Conservation (phyloP, 2,797 vertebrate species). For the Kryptopterus vitreolus region DNA sequence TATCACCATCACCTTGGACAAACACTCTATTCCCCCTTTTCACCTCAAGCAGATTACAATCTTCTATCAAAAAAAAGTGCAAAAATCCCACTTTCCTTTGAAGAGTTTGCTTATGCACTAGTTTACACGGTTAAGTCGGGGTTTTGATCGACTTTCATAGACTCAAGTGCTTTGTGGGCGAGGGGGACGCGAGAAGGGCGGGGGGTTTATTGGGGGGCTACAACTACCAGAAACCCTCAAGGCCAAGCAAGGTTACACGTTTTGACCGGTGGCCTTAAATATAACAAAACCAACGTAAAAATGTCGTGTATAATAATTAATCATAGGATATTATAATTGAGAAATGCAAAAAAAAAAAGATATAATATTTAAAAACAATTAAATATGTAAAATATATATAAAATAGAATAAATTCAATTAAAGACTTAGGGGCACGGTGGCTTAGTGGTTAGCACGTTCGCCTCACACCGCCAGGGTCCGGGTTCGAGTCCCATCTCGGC, state of each 20-base stretch:
- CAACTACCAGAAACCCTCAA: conserved; percentile 55
- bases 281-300: not conserved
- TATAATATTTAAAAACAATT: no score
- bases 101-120: conserved; percentile 72
- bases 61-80: conserved; percentile 61
- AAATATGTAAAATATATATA: no score
- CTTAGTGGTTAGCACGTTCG: no score
- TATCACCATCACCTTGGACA: conserved; percentile 68
- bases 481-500: no score
- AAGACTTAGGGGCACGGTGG: no score
- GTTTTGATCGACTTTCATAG: conserved; percentile 70
- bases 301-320: no score
- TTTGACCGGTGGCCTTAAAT: not conserved
- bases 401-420: no score
- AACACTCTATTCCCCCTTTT: conserved; percentile 59
- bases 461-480: no score
- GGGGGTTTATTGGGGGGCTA: no score
- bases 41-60: conserved; percentile 67
- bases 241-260: not conserved
- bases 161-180: conserved; percentile 60
- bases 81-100: conserved; percentile 70
- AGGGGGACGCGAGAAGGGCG: no score
- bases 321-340: no score
- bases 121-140: conserved; percentile 71
- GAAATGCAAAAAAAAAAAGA: no score